A percentile compares a stretch with the other conserved stretches of the same genome.
These are phyloP conservation scores for Psilopsiagon aymara DNA, from an alignment of 2,113 vertebrate species.

Conservation along the genomic window DNA sequence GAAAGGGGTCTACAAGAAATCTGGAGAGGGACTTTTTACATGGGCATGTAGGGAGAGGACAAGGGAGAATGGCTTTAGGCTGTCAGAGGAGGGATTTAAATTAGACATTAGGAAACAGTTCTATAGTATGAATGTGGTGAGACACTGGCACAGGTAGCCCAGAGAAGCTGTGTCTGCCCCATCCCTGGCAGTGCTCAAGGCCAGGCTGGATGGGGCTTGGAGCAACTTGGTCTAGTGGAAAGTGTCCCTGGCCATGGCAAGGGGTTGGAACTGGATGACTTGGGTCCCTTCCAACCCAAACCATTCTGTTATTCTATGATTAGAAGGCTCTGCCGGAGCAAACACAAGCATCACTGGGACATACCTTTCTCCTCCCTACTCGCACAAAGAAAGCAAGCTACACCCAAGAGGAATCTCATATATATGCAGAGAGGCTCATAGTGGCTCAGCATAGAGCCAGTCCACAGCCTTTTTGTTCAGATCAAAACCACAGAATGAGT, in stretches of 20 bases:
- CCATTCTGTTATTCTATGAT: background rate
- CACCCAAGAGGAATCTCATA: background rate
- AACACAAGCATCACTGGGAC: background rate
- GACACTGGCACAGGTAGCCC: background rate
- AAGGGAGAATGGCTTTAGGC: background rate
- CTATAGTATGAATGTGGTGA: background rate
- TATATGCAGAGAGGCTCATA: accelerated
- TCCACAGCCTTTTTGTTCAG: background rate
- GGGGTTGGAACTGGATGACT: background rate
- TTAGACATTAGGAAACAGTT: background rate
- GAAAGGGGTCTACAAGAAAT: background rate
- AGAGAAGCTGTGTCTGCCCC: background rate
- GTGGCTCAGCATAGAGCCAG: background rate
- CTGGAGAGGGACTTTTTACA: background rate
- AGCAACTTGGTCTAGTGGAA: background rate
- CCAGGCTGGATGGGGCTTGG: background rate
- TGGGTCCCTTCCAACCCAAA: background rate
- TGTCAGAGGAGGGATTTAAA: background rate
- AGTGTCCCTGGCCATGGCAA: background rate
- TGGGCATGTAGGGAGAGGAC: background rate
- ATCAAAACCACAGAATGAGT: background rate
- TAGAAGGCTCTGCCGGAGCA: background rate
- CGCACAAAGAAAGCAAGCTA: background rate
- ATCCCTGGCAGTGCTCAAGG: background rate
- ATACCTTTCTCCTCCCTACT: background rate